These are phyloP conservation scores for Galendromus occidentalis DNA, from an alignment of 1,140 invertebrate species.

Conservation along the genomic window DNA sequence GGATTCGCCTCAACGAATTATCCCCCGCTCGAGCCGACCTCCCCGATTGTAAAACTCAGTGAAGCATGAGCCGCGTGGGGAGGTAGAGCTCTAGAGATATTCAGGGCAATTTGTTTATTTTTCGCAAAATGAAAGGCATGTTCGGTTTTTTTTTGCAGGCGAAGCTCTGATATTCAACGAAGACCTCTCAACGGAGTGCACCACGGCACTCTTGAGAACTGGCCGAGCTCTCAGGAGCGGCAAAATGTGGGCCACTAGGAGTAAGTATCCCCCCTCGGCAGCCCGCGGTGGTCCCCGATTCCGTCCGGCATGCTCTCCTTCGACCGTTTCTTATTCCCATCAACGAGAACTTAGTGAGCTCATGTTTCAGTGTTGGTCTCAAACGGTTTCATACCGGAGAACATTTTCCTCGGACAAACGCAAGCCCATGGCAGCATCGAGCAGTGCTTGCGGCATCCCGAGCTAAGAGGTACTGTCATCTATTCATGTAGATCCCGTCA, in stretches of 20 bases:
- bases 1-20: no score
- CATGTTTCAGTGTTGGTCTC: not conserved
- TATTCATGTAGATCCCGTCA: no score
- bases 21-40: no score
- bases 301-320: not conserved
- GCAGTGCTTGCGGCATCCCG: not conserved
- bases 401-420: not conserved
- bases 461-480: no score
- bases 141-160: not conserved
- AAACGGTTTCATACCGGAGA: not conserved
- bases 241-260: conserved; percentile 1
- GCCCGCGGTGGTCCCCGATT: not conserved
- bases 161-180: not conserved
- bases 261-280: not conserved
- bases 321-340: not conserved
- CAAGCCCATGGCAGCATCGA: not conserved
- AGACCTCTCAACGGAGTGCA: not conserved
- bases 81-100: no score
- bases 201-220: not conserved
- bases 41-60: no score
- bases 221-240: not conserved
- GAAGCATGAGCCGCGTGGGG: no score
- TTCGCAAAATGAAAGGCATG: no score
- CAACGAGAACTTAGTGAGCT: not conserved
- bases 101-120: no score